Base-by-base conservation (phyloP, 1,140 invertebrate species). In the Latrodectus geometricus region DNA sequence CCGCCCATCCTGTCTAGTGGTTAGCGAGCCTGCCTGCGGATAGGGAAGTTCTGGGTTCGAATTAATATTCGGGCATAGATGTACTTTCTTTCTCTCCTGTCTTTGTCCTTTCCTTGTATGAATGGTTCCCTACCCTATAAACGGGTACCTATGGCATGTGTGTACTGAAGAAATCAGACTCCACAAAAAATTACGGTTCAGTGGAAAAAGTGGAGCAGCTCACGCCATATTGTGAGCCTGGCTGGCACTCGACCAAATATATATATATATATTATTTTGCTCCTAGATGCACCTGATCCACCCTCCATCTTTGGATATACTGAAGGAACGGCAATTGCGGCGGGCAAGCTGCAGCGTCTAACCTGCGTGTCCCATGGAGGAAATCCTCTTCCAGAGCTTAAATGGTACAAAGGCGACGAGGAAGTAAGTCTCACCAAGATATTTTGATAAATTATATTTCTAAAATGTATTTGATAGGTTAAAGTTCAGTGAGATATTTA, bases 301-400 rank as follows among this genome's bases (percentile, higher is more conserved):
- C 96, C 98, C 14, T 94, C 94, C 89, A 97, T 99, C 89, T 95
- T 95, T 82, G 97, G 97, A 66, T 97, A 97, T 91, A 94, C 94
- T n/a, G 94, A 95, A 78, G 95, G 95, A 12, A 94, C 94, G 49
- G 94, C 94, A 72, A 94, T 99, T 82, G 93, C 94, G 35, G 95
- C 96, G 83, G 97, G 97, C 11, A 95, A 95, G 9, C 93, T 96
- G 15, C 94, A 97, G 90, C 95, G 95, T 91, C 93, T 99, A 88
- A 95, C 95, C 70, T 99, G 98, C 91, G 95, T 95, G 79, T 96
- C 97, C 23, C 94, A 95, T 66, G 97, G 97, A 20, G 98, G 98
- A 68, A 98, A 99, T 93, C 98, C 98, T 48, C 91, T 96, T 73
- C 96, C 97, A 4, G 95, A 94, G 49, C 92, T 99, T 5, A 88